Evolutionary conservation across 2,113 vertebrate genomes (phyloP).

Genomic region (Osmerus eperlanus): DNA sequence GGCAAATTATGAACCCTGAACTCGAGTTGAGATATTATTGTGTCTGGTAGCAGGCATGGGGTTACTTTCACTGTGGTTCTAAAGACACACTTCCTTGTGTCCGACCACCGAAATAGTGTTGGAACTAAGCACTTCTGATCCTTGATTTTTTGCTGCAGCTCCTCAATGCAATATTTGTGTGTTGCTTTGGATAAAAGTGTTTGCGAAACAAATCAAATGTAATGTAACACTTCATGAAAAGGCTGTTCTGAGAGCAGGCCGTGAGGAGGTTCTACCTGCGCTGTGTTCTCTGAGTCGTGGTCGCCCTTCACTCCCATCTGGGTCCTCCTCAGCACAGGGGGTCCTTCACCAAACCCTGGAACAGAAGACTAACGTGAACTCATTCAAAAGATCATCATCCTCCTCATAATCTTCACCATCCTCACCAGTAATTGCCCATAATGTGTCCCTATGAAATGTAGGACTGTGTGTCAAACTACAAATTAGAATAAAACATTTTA

Average conservation of each 20-base stretch:
- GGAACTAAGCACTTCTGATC: too few relatives aligned
- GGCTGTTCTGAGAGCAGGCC: background rate
- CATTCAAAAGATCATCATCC: background rate
- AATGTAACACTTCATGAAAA: background rate
- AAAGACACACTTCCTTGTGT: too few relatives aligned
- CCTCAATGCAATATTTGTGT: background rate
- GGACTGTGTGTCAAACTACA: too few relatives aligned
- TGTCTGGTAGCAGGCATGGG: too few relatives aligned
- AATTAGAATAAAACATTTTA: background rate
- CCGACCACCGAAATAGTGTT: too few relatives aligned
- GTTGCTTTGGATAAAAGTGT: background rate
- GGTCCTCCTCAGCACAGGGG: constrained; percentile 67
- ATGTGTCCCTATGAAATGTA: too few relatives aligned
- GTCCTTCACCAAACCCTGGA: constrained; percentile 58
- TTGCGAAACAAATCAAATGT: background rate
- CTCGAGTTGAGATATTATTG: too few relatives aligned
- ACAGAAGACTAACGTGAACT: constrained; percentile 6
- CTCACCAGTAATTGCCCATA: background rate
- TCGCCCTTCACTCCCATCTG: constrained; percentile 32
- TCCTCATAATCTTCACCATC: background rate
- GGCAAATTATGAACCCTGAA: too few relatives aligned
- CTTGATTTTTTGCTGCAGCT: background rate
- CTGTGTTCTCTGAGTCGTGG: constrained; percentile 16
- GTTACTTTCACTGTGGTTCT: too few relatives aligned
- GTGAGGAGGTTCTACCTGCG: constrained; percentile 35